These are phyloP conservation scores for Chaetogeoica ovagalla DNA, from an alignment of 2,888 invertebrate genomes.

Conservation along the genomic window DNA sequence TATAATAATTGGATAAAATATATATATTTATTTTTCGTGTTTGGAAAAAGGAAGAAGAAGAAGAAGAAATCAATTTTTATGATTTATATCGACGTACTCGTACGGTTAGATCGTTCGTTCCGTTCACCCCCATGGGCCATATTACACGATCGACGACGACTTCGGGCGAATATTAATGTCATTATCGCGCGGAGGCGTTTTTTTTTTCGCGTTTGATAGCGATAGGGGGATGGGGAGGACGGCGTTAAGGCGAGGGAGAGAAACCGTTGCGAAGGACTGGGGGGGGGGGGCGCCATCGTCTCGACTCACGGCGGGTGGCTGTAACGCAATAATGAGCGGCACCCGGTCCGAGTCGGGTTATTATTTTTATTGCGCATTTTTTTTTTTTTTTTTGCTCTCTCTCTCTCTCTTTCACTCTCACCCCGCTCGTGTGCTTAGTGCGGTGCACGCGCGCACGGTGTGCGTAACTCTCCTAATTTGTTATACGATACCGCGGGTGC, in stretches of 20 bases:
- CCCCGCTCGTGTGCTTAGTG: too few species aligned
- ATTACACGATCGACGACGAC: too few species aligned
- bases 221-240: not conserved
- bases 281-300: too few species aligned
- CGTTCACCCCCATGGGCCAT: too few species aligned
- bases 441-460: not conserved
- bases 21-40: too few species aligned
- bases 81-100: too few species aligned
- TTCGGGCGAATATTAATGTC: conserved; percentile 24
- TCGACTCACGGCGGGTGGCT: conserved; percentile 32
- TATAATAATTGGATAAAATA: too few species aligned
- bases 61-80: too few species aligned
- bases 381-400: too few species aligned
- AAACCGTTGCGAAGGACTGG: not conserved
- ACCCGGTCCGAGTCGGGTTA: conserved; percentile 7
- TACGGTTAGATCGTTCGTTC: too few species aligned
- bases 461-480: conserved; percentile 34
- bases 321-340: conserved; percentile 39
- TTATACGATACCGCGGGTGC: conserved; percentile 35
- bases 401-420: too few species aligned
- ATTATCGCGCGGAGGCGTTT: conserved; percentile 38
- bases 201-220: conserved; percentile 10
- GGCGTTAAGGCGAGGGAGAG: not conserved
- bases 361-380: conserved; percentile 16
- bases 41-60: too few species aligned